Evolutionary conservation across 2,888 invertebrate genomes (phyloP).

Genomic region (Troilus luridus): DNA sequence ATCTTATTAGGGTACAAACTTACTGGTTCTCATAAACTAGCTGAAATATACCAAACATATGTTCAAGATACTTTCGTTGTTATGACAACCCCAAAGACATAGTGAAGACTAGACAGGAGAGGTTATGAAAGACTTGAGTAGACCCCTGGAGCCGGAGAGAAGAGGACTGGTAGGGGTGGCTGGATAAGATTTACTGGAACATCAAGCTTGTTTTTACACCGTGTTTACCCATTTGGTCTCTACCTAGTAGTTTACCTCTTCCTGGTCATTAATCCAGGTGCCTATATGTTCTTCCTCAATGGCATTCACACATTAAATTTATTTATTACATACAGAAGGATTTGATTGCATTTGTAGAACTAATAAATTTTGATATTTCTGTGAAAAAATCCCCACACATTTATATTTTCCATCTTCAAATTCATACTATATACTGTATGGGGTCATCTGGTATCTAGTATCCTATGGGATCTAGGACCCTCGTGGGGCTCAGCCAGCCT

Average conservation of each 20-base stretch:
- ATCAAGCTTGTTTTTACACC: conserved; percentile 38
- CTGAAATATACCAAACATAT: neutral
- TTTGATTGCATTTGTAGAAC: too few relatives aligned
- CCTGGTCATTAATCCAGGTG: neutral
- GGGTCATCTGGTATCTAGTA: too few relatives aligned
- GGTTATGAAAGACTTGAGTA: neutral
- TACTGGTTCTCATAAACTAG: neutral
- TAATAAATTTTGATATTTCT: too few relatives aligned
- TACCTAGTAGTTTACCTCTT: neutral
- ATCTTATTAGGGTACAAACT: too few relatives aligned
- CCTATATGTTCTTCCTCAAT: neutral
- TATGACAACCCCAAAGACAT: neutral
- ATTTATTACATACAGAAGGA: neutral
- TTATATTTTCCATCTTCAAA: too few relatives aligned
- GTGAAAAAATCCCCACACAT: too few relatives aligned
- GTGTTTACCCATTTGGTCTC: conserved; percentile 28
- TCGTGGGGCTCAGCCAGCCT: too few relatives aligned
- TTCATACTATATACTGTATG: too few relatives aligned
- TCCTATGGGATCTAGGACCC: too few relatives aligned
- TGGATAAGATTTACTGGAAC: conserved; percentile 43
- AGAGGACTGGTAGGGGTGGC: neutral
- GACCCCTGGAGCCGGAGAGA: neutral
- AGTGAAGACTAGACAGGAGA: neutral
- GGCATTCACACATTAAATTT: neutral
- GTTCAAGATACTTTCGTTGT: neutral